Evolutionary conservation across 35 echinoderm and acorn worm genomes (phyloP), one percentile per base, ranked within the genome.

Genomic region (Apostichopus parvimensis): DNA sequence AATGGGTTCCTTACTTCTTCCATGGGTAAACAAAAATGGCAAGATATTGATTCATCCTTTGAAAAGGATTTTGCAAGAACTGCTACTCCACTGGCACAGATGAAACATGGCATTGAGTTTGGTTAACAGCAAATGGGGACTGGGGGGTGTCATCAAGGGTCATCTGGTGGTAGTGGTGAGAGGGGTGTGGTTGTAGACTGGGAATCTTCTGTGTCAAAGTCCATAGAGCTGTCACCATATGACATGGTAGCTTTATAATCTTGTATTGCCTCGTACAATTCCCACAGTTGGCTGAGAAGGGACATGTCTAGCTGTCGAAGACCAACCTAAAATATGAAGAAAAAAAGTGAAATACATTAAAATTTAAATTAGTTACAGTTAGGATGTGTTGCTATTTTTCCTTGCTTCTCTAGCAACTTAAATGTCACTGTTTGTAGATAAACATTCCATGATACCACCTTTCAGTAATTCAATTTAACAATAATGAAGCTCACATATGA

Each of bases 281-380:
- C 93, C 94, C 93, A 98, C 8, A 98, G 93, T 70, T 98, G 95
- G 80, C 94, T 93, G 7, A 98, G 71, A 7, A 98, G 83, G 12
- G 97, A 98, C 95, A 98, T 96, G 82, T 98, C 97, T 64, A 98
- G 82, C 81, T 98, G 97, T 52, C 97, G 93, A 5, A 98, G 95
- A 71, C 97, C 97, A 87, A 98, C 97, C 97, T 98, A 79, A 53
- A 93, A 62, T 6, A 8, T 26, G 56, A 60, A 53, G n/a, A 80
- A 52, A 77, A 87, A 56, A 21, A 1, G 10, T 62, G 55, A 86
- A 86, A 4, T 54, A 11, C 34, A 45, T 45, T 45, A 45, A 45
- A 45, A 45, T 45, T 45, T 3, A 45, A 3, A 45, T 45, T 45
- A 45, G 34, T 45, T 2, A 45, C 34, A 45, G 34, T 45, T 45